Evolutionary conservation across 1,140 invertebrate species (phyloP).

Genomic region (Palaemon carinicauda): DNA sequence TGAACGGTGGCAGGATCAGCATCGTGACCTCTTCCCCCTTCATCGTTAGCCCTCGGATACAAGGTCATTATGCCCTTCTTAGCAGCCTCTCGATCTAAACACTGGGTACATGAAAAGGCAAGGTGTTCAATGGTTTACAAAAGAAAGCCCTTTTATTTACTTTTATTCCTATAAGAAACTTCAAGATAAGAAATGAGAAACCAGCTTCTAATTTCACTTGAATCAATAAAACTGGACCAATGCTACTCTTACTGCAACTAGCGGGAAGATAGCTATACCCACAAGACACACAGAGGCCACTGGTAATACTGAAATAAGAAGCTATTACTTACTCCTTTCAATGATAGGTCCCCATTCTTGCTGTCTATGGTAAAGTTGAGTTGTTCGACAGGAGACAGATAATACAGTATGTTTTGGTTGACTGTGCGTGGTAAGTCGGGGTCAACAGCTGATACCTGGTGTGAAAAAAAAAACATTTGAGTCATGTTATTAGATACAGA

Average conservation of each 20-base stretch:
- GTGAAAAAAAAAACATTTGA: too few relatives aligned
- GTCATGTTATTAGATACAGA: too few relatives aligned
- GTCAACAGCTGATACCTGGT: neutral
- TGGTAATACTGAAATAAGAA: too few relatives aligned
- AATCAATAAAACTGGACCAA: neutral
- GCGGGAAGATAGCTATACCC: neutral
- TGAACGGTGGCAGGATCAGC: conserved; percentile 10
- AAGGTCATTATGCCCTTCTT: neutral
- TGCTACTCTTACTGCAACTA: neutral
- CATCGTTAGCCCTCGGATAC: conserved; percentile 13
- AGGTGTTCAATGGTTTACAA: too few relatives aligned
- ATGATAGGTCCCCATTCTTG: neutral
- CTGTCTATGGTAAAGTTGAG: neutral
- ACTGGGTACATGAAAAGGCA: neutral
- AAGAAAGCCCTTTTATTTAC: too few relatives aligned
- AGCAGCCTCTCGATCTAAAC: conserved; percentile 12
- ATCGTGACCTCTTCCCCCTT: conserved; percentile 23
- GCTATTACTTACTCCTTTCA: neutral
- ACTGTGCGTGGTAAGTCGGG: neutral
- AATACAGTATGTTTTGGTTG: conserved; percentile 9
- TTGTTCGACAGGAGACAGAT: neutral
- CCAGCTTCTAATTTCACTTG: neutral
- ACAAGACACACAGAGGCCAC: too few relatives aligned
- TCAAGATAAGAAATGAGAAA: neutral
- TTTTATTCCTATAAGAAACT: too few relatives aligned